Percentiles rank a stretch among this genome's conserved stretches.
phyloP scores from a whole-genome alignment of 2,797 vertebrate genomes.

The Gallinago nigripennis region DNA sequence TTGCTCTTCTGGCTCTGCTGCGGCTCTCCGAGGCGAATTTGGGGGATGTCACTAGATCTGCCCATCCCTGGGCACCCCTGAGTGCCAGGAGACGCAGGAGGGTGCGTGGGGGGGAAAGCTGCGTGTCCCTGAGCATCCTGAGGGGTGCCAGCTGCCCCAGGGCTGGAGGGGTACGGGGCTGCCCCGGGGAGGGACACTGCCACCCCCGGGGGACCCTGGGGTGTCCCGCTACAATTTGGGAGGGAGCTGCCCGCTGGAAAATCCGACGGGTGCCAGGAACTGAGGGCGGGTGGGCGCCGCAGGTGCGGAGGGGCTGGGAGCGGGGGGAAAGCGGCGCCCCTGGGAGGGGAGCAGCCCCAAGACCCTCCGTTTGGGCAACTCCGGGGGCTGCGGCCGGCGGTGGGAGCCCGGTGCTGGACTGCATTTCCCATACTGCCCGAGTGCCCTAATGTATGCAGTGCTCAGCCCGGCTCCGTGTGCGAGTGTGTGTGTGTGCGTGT shows the following conservation, averaged over 20 bases:
- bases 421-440: slow-evolving; percentile 91
- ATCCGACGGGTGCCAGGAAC: neutral
- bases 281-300: neutral
- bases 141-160: neutral
- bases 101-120: neutral
- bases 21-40: neutral
- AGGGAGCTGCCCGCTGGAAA: neutral
- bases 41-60: neutral
- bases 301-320: neutral
- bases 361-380: neutral
- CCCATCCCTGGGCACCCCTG: neutral
- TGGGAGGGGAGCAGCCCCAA: neutral
- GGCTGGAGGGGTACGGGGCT: neutral
- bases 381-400: neutral
- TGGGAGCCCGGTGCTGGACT: slow-evolving; percentile 79
- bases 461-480: slow-evolving; percentile 73
- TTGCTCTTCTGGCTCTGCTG: neutral
- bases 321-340: neutral
- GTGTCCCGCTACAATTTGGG: neutral
- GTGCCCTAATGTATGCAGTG: slow-evolving; percentile 86
- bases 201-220: neutral
- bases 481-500: slow-evolving; percentile 62
- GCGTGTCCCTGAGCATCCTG: neutral
- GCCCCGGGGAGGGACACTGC: neutral
- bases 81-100: neutral